Base-by-base conservation (phyloP, 2,113 vertebrate genomes). In the Kryptolebias marmoratus region DNA sequence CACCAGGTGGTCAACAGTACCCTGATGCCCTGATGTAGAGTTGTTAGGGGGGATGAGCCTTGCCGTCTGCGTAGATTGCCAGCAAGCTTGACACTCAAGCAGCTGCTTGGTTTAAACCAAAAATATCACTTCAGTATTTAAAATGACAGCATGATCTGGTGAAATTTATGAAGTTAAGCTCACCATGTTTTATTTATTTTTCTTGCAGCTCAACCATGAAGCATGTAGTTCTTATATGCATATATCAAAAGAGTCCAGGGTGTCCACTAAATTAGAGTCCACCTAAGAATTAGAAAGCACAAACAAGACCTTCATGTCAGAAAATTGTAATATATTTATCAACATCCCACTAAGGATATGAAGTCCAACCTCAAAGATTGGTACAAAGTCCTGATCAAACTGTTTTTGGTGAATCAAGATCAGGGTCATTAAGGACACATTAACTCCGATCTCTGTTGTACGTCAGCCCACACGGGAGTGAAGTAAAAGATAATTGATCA, bases 1-100 rank as follows among this genome's bases (percentile, higher is more conserved):
- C 77, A 79, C 80, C 83, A 88, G 79, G 88, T 85, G 88, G 79
- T 81, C 83, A 83, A 61, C 83, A 69, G 87, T 72, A 77, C 77
- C 79, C 81, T 67, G 67, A 87, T 80, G 77, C 73, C 73, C 72
- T 75, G 78, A 86, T 82, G 72, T n/a, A 42, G 64, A 68, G 66
- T 77, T 70, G 71, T 47, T 55, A 57, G 22, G 22, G 22, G 22
- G 22, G 22, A 22, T 22, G 22, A 22, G 72, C 58, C 44, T 54
- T 11, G 60, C 18, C 53, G 28, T 73, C 32, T 28, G 18, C 3
- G 32, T n/a, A 60, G 16, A 75, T 73, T 82, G 42, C 73, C 55
- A 75, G 54, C 5, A 4, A 78, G 68, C 27, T 63, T 74, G 77
- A 77, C 74, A 71, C 31, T 55, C 28, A 0, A 64, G 32, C 60